Evolutionary conservation across 2,888 invertebrate genomes (phyloP).

Genomic region (Epistrophella euchroma): DNA sequence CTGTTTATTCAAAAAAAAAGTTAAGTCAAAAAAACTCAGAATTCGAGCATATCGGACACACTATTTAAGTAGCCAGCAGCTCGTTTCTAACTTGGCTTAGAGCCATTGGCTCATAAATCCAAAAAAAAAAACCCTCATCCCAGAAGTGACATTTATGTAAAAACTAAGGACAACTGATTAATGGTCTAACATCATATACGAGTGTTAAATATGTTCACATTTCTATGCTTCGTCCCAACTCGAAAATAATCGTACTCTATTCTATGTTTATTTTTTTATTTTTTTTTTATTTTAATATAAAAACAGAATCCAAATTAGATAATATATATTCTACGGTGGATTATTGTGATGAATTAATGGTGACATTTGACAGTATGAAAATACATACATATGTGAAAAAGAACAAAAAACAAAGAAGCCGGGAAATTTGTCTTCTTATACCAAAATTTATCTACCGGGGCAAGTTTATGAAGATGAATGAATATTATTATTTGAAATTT

Average conservation of each 20-base stretch:
- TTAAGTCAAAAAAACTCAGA: too few relatives aligned
- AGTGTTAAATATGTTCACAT: constrained; percentile 2
- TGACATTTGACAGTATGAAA: constrained; percentile 49
- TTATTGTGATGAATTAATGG: constrained; percentile 62
- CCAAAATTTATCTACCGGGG: constrained; percentile 50
- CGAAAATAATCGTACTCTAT: background rate
- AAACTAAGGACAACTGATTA: constrained; percentile 13
- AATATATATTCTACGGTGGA: constrained; percentile 60
- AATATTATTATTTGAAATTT: constrained; percentile 59
- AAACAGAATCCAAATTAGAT: constrained; percentile 53
- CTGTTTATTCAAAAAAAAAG: background rate
- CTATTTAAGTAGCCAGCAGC: background rate
- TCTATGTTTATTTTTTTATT: too few relatives aligned
- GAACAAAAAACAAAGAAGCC: constrained; percentile 25
- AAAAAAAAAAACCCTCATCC: constrained; percentile 5
- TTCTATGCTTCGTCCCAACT: constrained; percentile 6
- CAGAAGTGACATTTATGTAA: constrained; percentile 11
- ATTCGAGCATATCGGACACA: background rate
- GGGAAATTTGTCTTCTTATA: constrained; percentile 57
- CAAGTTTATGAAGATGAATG: constrained; percentile 51
- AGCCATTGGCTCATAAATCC: background rate
- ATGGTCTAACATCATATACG: background rate
- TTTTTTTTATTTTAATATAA: background rate
- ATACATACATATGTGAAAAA: background rate
- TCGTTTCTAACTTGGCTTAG: background rate